Evolutionary conservation across 2,888 invertebrate species (phyloP).

Genomic region (Tachina grossa): DNA sequence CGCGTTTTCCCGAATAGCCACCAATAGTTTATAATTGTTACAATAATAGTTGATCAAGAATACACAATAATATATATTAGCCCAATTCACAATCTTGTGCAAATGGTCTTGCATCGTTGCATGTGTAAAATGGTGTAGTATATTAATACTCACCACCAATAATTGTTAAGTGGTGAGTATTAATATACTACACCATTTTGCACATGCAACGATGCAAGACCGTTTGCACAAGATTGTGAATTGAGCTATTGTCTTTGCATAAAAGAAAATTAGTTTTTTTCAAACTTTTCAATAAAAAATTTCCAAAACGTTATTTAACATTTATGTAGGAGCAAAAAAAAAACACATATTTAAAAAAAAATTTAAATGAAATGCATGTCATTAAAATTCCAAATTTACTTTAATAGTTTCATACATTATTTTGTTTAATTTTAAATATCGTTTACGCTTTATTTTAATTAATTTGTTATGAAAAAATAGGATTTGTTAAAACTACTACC

Average conservation of each 20-base stretch:
- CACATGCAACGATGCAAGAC: too few relatives aligned
- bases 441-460: conserved; percentile 1
- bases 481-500: conserved; percentile 66
- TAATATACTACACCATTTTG: too few relatives aligned
- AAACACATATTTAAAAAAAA: neutral
- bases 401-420: conserved; percentile 1
- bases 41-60: conserved; percentile 47
- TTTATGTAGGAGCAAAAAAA: neutral
- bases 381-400: conserved; percentile 11
- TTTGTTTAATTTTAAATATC: conserved; percentile 28
- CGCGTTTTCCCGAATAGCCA: too few relatives aligned
- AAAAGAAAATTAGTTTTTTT: conserved; percentile 41
- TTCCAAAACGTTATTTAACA: neutral
- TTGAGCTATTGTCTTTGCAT: conserved; percentile 68
- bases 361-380: neutral
- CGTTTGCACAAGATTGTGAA: too few relatives aligned
- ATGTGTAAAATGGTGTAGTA: too few relatives aligned
- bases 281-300: too few relatives aligned
- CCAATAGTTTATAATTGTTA: conserved; percentile 29
- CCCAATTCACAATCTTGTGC: too few relatives aligned
- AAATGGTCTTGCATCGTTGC: too few relatives aligned
- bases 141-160: too few relatives aligned
- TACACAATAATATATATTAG: conserved; percentile 50
- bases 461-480: conserved; percentile 62
- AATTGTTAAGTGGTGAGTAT: too few relatives aligned